A percentile compares a stretch with the other conserved stretches of the same genome.
Evolutionary conservation across 2,797 vertebrate genomes (phyloP).

Genomic region (Enteromius treurensis): DNA sequence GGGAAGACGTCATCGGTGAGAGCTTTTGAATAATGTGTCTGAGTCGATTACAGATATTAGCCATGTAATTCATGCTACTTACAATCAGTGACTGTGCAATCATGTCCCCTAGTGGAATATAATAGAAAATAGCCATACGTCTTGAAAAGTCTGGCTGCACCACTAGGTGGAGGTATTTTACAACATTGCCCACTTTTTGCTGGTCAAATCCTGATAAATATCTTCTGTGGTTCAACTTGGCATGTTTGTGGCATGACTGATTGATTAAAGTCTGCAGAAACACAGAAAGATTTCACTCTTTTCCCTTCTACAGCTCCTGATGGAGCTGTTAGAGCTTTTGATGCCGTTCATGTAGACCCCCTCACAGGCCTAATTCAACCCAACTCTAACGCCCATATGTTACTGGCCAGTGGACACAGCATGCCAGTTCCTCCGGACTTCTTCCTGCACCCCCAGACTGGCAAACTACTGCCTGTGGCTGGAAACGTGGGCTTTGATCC

Average conservation of each 20-base stretch:
- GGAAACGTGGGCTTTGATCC: constrained; percentile 86
- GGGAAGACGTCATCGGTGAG: constrained; percentile 81
- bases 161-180: constrained; percentile 29
- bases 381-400: constrained; percentile 73
- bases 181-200: background rate
- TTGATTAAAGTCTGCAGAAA: constrained; percentile 24
- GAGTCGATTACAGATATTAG: background rate
- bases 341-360: constrained; percentile 71
- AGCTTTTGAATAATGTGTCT: background rate
- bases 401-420: constrained; percentile 77
- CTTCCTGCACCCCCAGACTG: constrained; percentile 85
- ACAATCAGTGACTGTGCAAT: background rate
- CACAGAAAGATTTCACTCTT: constrained; percentile 27
- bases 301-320: constrained; percentile 68
- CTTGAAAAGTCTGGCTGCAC: background rate
- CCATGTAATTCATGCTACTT: background rate
- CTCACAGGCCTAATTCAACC: constrained; percentile 80
- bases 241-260: constrained; percentile 40
- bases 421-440: constrained; percentile 77
- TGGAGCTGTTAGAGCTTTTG: constrained; percentile 65
- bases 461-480: constrained; percentile 79
- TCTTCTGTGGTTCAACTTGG: background rate
- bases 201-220: constrained; percentile 35
- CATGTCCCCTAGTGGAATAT: background rate
- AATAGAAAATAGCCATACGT: background rate